Evolutionary conservation across 2,888 invertebrate genomes (phyloP), one percentile per base, ranked within the genome.

Genomic region (Drosophila parthenogenetica): DNA sequence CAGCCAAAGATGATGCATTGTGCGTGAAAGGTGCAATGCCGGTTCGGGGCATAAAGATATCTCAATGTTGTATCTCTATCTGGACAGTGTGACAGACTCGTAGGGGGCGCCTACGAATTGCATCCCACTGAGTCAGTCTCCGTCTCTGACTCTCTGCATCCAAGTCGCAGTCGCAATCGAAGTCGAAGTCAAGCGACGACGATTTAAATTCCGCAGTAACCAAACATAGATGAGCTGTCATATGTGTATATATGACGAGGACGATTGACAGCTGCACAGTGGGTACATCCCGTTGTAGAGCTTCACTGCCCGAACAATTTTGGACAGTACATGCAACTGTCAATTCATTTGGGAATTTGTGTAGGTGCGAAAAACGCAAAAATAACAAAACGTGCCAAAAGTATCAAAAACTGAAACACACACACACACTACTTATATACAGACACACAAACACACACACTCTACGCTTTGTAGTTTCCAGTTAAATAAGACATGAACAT

Each of bases 221-320:
- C 81, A 74, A 32, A 59, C 48, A 49, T 82, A 86, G 86, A 80
- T 84, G 75, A 60, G 77, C 73, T 86, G 88, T 88, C 89, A 89
- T 79, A 84, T 69, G 76, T 73, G 76, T 55, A 29, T 8, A 78
- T 75, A 85, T 83, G 78, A 78, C 81, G 86, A 79, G 83, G 81
- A 87, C 87, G 84, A 86, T 89, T 87, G 88, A 88, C 89, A 89
- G 88, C 79, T 87, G 88, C 82, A 74, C 82, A 77, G 87, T 63
- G 48, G 35, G 59, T 57, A 60, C 55, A 69, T 69, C 45, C 66
- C 62, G 50, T 43, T 45, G 8, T 2, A 69, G 29, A 35, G 80
- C 69, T 77, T 58, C 66, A 45, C 5, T 57, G 58, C 53, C 39
- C 55, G 8, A 29, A 29, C 1, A 68, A 55, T 65, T 72, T 64